Percentiles rank a stretch among this genome's conserved stretches.
Evolutionary conservation across 1,140 invertebrate species (phyloP).

Genomic region (Drosophila varians): DNA sequence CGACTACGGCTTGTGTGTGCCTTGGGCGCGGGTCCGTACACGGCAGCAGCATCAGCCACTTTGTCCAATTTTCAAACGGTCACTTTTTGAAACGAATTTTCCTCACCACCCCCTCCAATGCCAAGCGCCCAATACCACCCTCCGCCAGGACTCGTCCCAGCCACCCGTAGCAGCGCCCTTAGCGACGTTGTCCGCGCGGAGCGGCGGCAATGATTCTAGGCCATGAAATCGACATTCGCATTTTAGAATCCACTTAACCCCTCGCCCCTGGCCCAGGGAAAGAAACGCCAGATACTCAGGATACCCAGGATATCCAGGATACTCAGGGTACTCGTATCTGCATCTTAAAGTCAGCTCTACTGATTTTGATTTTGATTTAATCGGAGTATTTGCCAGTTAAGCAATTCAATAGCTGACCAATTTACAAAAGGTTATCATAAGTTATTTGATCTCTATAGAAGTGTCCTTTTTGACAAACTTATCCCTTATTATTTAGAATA

Average conservation of each 20-base stretch:
- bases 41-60: slow-evolving; percentile 69
- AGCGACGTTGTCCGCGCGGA: slow-evolving; percentile 57
- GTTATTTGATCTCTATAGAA: neutral
- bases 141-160: neutral
- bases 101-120: slow-evolving; percentile 14
- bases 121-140: neutral
- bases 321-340: slow-evolving; percentile 12
- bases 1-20: slow-evolving; percentile 72
- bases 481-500: too few species aligned
- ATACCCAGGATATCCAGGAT: too few species aligned
- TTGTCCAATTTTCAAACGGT: slow-evolving; percentile 82
- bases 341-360: slow-evolving; percentile 26
- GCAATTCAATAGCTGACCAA: neutral
- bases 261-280: slow-evolving; percentile 1
- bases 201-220: slow-evolving; percentile 70
- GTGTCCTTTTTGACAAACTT: neutral
- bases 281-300: slow-evolving; percentile 17
- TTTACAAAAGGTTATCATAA: neutral
- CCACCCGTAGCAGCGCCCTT: slow-evolving; percentile 19
- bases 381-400: neutral
- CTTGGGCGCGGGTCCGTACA: slow-evolving; percentile 63
- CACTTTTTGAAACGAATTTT: slow-evolving; percentile 78
- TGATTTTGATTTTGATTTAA: slow-evolving; percentile 29
- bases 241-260: slow-evolving; percentile 76
- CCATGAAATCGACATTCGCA: slow-evolving; percentile 76